These are phyloP conservation scores for Caerostris extrusa DNA, from an alignment of 1,140 invertebrate genomes.

Conservation along the genomic window DNA sequence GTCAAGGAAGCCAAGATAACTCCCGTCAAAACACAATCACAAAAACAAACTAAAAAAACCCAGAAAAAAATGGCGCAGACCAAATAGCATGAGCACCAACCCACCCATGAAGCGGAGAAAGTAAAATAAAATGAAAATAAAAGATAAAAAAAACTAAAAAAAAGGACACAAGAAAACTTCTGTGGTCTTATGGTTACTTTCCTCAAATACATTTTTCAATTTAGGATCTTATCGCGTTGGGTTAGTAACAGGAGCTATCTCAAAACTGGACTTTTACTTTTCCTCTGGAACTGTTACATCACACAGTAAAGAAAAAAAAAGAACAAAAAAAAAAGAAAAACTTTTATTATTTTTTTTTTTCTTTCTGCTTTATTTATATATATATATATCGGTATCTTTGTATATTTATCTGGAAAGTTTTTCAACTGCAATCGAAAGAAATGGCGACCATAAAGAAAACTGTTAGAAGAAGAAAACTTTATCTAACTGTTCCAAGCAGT, in stretches of 20 bases:
- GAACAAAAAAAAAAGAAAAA: background rate
- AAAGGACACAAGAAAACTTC: background rate
- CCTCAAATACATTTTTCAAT: conserved; percentile 75
- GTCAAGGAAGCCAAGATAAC: conserved; percentile 1
- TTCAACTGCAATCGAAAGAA: conserved; percentile 49
- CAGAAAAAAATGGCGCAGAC: background rate
- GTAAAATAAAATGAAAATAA: conserved; percentile 1
- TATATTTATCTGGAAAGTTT: conserved; percentile 60
- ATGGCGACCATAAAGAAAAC: background rate
- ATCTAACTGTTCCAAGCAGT: conserved; percentile 12
- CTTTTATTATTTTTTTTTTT: conserved; percentile 9
- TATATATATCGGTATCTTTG: conserved; percentile 51
- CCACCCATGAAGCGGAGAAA: conserved; percentile 20
- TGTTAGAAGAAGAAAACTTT: background rate
- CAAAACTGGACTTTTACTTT: conserved; percentile 64
- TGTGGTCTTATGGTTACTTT: conserved; percentile 67
- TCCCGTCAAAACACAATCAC: conserved; percentile 20
- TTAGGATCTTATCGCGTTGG: conserved; percentile 70
- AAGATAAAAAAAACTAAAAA: background rate
- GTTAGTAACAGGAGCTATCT: conserved; percentile 51
- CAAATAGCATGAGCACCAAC: background rate
- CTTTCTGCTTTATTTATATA: background rate
- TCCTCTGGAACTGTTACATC: background rate
- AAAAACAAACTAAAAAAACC: background rate
- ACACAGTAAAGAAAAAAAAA: background rate